Base-by-base conservation (phyloP, 2,113 vertebrate species). In the Aspiorhynchus laticeps region DNA sequence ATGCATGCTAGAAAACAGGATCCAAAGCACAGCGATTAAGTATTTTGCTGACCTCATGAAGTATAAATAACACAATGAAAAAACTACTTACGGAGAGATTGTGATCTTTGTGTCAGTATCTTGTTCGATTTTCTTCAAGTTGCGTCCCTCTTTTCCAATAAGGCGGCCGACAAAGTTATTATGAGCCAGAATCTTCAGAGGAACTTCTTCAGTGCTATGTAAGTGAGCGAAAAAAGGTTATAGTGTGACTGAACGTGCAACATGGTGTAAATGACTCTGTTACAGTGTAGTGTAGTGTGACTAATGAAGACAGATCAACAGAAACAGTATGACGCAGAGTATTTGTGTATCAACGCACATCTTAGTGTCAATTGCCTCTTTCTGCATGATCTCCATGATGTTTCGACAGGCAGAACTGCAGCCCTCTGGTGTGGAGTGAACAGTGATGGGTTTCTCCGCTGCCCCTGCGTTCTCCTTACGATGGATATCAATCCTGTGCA, bases 351-450 rank as follows among this genome's bases (percentile, higher is more conserved):
- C 90, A 91, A 97, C 98, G 96, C 91, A 99, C 98, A 98, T 99
- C 93, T 99, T 99, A 63, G 97, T 99, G 93, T 99, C 98, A 73
- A 97, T 91, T 71, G 98, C 98, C 94, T 99, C 98, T 91, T 99
- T 99, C 93, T 98, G 97, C 98, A 99, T 99, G 93, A 99, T 99
- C 93, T 99, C 98, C 97, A 99, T 97, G 92, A 99, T 98, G 90
- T 96, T 97, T 89, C 94, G 97, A 92, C 98, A 99, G 91, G 98
- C 97, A 0, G 94, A 96, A 61, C 97, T 97, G 88, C 97, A 99
- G 65, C 98, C 97, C 88, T 99, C 97, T 21, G 98, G 97, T 73
- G 97, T 98, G 71, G 98, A 98, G 91, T 99, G 97, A 88, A 99
- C 97, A 0, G 97, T 99, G 91, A 99, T 99, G 48, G 98, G 97